A percentile compares a stretch with the other conserved stretches of the same genome.
Evolutionary conservation across 2,888 invertebrate genomes (phyloP).

Genomic region (Lithosia quadra): DNA sequence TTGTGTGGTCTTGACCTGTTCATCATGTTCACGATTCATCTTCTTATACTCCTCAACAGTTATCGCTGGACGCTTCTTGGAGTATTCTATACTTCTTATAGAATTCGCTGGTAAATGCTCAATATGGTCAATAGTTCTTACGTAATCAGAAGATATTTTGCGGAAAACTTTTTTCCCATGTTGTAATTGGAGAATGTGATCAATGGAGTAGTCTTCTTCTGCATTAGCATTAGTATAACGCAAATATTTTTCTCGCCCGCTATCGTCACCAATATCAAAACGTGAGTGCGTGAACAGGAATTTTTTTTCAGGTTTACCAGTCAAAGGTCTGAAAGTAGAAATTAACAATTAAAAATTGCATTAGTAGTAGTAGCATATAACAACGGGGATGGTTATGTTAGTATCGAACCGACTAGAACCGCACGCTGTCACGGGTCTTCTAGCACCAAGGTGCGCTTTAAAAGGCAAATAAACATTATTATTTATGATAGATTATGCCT

Average conservation of each 20-base stretch:
- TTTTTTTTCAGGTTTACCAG: slow-evolving; percentile 51
- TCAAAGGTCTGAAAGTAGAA: slow-evolving; percentile 54
- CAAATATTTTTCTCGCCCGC: slow-evolving; percentile 38
- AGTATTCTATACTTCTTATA: slow-evolving; percentile 69
- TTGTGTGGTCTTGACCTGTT: slow-evolving; percentile 21
- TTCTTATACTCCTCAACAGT: slow-evolving; percentile 68
- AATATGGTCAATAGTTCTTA: slow-evolving; percentile 68
- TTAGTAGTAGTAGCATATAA: no score
- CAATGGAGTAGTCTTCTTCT: background rate
- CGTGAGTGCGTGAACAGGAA: slow-evolving; percentile 41
- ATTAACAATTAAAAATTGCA: background rate
- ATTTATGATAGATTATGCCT: no score
- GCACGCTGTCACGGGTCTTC: no score
- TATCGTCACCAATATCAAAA: slow-evolving; percentile 38
- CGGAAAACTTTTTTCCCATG: slow-evolving; percentile 54
- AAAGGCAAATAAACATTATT: no score
- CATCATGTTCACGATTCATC: slow-evolving; percentile 62
- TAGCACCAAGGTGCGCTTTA: no score
- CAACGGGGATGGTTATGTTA: no score
- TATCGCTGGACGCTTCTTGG: slow-evolving; percentile 68
- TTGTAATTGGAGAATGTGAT: slow-evolving; percentile 14
- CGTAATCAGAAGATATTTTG: slow-evolving; percentile 77
- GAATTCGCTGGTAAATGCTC: slow-evolving; percentile 60
- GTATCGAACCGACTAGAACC: no score
- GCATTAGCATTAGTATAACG: background rate